Percentiles rank a stretch among this genome's conserved stretches.
Evolutionary conservation across 2,797 vertebrate genomes (phyloP).

Genomic region (Emys orbicularis): DNA sequence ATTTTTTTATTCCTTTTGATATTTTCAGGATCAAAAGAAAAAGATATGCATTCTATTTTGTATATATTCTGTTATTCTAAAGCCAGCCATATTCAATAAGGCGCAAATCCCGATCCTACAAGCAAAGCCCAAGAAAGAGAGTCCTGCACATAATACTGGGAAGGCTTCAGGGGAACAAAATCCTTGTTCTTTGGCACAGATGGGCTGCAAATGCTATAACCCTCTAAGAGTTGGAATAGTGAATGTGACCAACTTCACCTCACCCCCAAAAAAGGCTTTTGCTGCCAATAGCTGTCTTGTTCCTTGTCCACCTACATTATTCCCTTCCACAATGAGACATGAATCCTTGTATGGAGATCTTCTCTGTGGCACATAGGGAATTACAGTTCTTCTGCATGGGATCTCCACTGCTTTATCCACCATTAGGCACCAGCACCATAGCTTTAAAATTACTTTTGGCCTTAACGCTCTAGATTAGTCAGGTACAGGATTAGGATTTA

Average conservation of each 20-base stretch:
- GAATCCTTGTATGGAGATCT: neutral
- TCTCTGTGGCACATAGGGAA: neutral
- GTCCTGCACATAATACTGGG: neutral
- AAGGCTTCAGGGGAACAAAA: neutral
- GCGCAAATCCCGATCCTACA: neutral
- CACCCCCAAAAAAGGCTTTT: neutral
- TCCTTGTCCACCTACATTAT: neutral
- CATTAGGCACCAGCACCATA: neutral
- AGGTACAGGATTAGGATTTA: neutral
- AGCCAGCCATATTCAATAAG: neutral
- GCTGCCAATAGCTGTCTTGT: neutral
- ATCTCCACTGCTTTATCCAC: neutral
- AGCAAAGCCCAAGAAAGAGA: neutral
- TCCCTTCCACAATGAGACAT: neutral
- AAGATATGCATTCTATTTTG: neutral
- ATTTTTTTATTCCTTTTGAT: constrained; percentile 3
- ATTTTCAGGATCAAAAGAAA: neutral
- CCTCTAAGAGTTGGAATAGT: neutral
- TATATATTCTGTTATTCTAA: neutral
- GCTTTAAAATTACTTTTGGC: neutral
- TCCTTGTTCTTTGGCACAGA: neutral
- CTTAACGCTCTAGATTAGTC: neutral
- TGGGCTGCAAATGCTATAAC: rapidly evolving
- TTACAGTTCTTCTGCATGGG: neutral
- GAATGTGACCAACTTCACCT: neutral